phyloP scores from a whole-genome alignment of 2,797 vertebrate genomes.

The Sebastes itinus region DNA sequence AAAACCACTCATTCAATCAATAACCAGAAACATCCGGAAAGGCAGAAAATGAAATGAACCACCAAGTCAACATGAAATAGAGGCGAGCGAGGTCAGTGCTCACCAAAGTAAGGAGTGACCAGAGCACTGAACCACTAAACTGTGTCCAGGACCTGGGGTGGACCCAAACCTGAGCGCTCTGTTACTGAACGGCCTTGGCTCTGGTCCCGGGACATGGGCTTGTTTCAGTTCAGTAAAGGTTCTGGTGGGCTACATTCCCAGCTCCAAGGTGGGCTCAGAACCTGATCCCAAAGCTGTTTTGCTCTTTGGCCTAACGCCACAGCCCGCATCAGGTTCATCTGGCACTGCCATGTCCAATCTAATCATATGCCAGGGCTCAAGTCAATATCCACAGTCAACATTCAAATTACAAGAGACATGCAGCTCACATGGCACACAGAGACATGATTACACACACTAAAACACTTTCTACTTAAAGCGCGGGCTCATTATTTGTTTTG shows the following conservation, averaged over 20 bases:
- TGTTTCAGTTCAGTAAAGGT: conserved; percentile 43
- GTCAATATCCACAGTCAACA: conserved; percentile 39
- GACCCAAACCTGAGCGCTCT: conserved; percentile 40
- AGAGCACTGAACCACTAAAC: conserved; percentile 39
- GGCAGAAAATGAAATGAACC: conserved; percentile 26
- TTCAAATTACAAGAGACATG: conserved; percentile 18
- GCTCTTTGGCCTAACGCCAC: conserved; percentile 41
- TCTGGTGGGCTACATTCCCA: conserved; percentile 54
- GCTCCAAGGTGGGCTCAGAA: conserved; percentile 66
- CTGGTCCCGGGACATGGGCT: conserved; percentile 30
- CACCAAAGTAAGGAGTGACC: conserved; percentile 40
- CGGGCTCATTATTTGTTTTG: background rate
- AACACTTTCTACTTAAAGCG: background rate
- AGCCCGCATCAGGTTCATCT: conserved; percentile 45
- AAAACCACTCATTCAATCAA: conserved; percentile 56
- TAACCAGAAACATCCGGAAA: conserved; percentile 41
- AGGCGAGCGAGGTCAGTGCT: conserved; percentile 27
- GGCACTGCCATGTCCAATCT: conserved; percentile 47
- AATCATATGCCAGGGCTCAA: conserved; percentile 39
- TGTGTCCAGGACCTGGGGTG: conserved; percentile 28
- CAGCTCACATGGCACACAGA: background rate
- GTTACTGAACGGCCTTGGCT: conserved; percentile 47
- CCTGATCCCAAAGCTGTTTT: conserved; percentile 52
- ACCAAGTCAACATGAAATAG: conserved; percentile 9
- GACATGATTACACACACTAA: background rate